Percentiles rank a stretch among this genome's conserved stretches.
Evolutionary conservation across 2,888 invertebrate species (phyloP).

Genomic region (Lepeophtheirus nordmannii): DNA sequence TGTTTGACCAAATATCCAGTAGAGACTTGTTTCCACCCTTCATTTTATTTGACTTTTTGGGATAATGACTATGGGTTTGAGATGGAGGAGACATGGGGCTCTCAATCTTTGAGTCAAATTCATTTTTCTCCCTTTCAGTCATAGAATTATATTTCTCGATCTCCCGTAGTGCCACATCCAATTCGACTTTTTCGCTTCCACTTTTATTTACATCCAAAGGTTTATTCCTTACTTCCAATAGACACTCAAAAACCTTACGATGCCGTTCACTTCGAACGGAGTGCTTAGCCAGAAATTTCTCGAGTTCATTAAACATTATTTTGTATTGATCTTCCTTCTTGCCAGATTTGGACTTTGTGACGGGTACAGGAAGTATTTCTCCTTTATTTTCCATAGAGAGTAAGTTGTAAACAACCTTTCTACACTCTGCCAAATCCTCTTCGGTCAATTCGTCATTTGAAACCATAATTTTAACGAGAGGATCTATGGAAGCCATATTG

Average conservation of each 20-base stretch:
- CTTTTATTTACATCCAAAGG: constrained; percentile 37
- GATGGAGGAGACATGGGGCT: neutral
- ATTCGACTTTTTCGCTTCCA: constrained; percentile 43
- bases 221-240: constrained; percentile 56
- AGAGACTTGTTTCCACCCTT: constrained; percentile 27
- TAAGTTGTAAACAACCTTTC: constrained; percentile 63
- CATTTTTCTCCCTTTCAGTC: constrained; percentile 26
- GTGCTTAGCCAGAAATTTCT: constrained; percentile 60
- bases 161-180: constrained; percentile 45
- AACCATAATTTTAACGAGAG: constrained; percentile 57
- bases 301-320: constrained; percentile 74
- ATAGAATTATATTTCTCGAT: constrained; percentile 39
- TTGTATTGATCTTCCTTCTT: constrained; percentile 70
- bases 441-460: constrained; percentile 59
- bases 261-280: constrained; percentile 57
- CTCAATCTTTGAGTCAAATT: constrained; percentile 1
- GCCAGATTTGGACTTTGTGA: constrained; percentile 26
- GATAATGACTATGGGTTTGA: neutral
- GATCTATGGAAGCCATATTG: constrained; percentile 64
- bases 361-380: constrained; percentile 56
- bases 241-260: constrained; percentile 55
- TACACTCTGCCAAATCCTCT: constrained; percentile 71
- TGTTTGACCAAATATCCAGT: constrained; percentile 34
- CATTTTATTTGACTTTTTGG: neutral
- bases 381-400: constrained; percentile 65